Percentiles rank a stretch among this genome's conserved stretches.
phyloP scores from a whole-genome alignment of 2,113 vertebrate genomes.

The Rhinolophus sinicus region DNA sequence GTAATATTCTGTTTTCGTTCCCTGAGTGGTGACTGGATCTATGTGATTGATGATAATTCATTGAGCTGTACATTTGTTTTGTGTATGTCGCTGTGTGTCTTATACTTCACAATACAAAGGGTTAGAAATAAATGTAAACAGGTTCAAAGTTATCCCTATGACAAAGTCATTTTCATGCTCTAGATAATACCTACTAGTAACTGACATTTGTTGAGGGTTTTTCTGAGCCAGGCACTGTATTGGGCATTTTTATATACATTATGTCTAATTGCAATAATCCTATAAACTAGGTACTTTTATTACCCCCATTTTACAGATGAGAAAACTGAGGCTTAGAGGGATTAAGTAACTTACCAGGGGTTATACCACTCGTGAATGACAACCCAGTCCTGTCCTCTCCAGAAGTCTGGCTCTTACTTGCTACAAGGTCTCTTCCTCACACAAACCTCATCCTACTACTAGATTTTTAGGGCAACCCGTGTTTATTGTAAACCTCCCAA shows the following conservation, averaged over 20 bases:
- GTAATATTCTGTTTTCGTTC: background rate
- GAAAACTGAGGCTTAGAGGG: background rate
- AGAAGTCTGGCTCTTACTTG: background rate
- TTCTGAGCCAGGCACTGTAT: background rate
- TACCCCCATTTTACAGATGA: conserved; percentile 1
- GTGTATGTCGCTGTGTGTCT: background rate
- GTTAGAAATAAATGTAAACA: background rate
- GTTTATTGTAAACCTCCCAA: too few relatives aligned
- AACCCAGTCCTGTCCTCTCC: background rate
- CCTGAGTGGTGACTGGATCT: background rate
- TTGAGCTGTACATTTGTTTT: background rate
- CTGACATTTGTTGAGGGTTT: background rate
- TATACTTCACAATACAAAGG: background rate
- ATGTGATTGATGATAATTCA: background rate
- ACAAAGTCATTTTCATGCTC: background rate
- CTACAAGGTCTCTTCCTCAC: background rate
- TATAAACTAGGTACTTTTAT: background rate
- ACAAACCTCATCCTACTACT: too few relatives aligned
- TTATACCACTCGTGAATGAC: background rate
- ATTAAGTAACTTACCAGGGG: background rate
- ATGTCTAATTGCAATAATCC: background rate
- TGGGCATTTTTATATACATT: background rate
- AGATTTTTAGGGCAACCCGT: background rate
- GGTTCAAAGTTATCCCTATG: background rate
- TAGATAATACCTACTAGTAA: background rate